Conservation (phyloP, 1,140 invertebrate species). For the Caerostris darwini region DNA sequence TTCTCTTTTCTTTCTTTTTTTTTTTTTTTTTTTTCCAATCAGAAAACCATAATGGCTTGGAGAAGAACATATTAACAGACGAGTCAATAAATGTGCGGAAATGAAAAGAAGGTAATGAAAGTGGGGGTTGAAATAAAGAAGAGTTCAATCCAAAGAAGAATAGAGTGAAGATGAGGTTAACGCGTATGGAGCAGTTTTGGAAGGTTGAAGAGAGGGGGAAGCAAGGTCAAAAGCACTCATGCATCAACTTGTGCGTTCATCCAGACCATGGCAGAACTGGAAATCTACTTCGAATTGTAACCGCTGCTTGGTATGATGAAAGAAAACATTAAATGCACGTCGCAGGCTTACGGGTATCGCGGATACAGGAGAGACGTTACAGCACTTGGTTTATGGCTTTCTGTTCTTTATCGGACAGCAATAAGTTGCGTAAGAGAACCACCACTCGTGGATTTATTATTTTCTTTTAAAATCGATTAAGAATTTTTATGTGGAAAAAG, state of each 20-base stretch:
- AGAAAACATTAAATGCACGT: background rate
- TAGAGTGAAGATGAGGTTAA: slow-evolving; percentile 9
- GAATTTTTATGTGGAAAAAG: too few species aligned
- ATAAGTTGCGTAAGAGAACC: background rate
- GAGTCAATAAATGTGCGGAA: background rate
- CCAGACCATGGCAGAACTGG: slow-evolving; percentile 5
- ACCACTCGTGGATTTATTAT: too few species aligned
- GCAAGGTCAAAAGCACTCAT: slow-evolving; percentile 42
- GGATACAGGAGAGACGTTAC: background rate
- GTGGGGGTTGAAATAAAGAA: background rate
- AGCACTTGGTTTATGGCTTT: background rate
- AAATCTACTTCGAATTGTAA: background rate
- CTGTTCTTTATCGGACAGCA: background rate
- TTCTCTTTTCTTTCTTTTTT: background rate
- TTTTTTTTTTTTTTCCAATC: too few species aligned
- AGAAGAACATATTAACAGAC: background rate
- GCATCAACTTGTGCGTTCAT: slow-evolving; percentile 18
- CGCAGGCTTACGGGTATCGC: background rate
- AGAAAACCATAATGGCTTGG: background rate
- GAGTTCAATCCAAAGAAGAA: background rate
- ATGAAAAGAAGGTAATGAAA: slow-evolving; percentile 8
- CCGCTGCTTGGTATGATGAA: slow-evolving; percentile 1
- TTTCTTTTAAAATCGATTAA: too few species aligned
- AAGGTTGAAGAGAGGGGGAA: slow-evolving; percentile 3
- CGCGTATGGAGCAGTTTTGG: slow-evolving; percentile 14